Evolutionary conservation across 2,888 invertebrate species (phyloP).

Genomic region (Drosophila phalerata): DNA sequence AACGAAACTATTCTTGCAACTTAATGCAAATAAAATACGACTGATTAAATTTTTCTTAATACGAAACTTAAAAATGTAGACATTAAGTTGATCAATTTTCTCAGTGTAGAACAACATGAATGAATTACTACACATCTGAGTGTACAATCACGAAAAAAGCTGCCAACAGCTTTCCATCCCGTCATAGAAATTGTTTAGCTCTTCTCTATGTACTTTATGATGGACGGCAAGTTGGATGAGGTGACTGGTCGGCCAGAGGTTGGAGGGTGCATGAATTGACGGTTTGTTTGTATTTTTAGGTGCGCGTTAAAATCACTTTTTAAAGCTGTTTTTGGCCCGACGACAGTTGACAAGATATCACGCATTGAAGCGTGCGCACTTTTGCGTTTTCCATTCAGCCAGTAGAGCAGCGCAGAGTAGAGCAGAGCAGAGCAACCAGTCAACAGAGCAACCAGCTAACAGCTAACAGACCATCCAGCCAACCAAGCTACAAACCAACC

Average conservation of each 20-base stretch:
- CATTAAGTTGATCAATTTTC: background rate
- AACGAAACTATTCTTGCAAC: too few species aligned
- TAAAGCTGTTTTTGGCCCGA: slow-evolving; percentile 55
- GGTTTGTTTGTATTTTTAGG: slow-evolving; percentile 29
- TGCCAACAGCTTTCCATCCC: slow-evolving; percentile 45
- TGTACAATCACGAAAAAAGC: slow-evolving; percentile 20
- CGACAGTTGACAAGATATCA: slow-evolving; percentile 61
- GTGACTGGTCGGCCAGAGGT: background rate
- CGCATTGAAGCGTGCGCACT: slow-evolving; percentile 76
- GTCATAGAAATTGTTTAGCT: slow-evolving; percentile 43
- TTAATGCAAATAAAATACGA: too few species aligned
- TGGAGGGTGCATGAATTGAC: slow-evolving; percentile 23
- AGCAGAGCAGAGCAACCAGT: slow-evolving; percentile 33
- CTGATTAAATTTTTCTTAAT: too few species aligned
- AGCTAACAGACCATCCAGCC: slow-evolving; percentile 17
- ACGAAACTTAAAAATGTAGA: background rate
- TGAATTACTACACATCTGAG: slow-evolving; percentile 5
- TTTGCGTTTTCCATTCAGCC: slow-evolving; percentile 71
- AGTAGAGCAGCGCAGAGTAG: slow-evolving; percentile 31
- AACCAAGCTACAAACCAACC: slow-evolving; percentile 26
- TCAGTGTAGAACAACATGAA: slow-evolving; percentile 16
- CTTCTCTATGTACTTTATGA: slow-evolving; percentile 49
- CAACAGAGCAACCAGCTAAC: slow-evolving; percentile 28
- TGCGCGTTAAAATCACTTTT: slow-evolving; percentile 71
- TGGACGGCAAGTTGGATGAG: slow-evolving; percentile 15